Evolutionary conservation across 2,113 vertebrate species (phyloP).

Genomic region (Acanthisitta chloris): DNA sequence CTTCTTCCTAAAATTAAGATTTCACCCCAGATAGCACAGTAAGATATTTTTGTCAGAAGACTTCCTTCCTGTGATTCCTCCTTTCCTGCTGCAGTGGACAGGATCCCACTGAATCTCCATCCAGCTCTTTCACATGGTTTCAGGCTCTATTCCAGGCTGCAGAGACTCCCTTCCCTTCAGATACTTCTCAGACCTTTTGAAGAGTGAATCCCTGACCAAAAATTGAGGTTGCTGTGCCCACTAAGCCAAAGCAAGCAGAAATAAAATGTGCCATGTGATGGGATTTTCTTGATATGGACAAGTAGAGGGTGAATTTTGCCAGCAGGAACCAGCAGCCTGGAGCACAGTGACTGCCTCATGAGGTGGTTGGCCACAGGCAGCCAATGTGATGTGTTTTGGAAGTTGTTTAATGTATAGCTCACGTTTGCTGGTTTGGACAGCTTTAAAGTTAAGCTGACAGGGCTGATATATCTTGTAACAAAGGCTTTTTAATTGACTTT

Average conservation of each 20-base stretch:
- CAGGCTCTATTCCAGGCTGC: background rate
- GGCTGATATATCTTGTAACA: background rate
- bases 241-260: constrained; percentile 5
- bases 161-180: background rate
- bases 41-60: background rate
- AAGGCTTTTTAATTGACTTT: constrained; percentile 46
- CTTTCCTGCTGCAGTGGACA: background rate
- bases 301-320: background rate
- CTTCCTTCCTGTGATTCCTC: constrained; percentile 20
- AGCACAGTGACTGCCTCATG: background rate
- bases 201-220: background rate
- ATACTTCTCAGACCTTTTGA: background rate
- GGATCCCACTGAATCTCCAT: background rate
- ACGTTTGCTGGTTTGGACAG: background rate
- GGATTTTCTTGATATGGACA: background rate
- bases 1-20: background rate
- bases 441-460: background rate
- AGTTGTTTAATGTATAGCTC: background rate
- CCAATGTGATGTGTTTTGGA: background rate
- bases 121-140: background rate
- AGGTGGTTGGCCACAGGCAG: background rate
- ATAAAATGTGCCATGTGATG: background rate
- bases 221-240: background rate
- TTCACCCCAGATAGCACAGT: background rate
- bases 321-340: background rate